These are phyloP conservation scores for Astropecten irregularis DNA, from an alignment of 53 echinoderm and acorn worm species.

Conservation along the genomic window DNA sequence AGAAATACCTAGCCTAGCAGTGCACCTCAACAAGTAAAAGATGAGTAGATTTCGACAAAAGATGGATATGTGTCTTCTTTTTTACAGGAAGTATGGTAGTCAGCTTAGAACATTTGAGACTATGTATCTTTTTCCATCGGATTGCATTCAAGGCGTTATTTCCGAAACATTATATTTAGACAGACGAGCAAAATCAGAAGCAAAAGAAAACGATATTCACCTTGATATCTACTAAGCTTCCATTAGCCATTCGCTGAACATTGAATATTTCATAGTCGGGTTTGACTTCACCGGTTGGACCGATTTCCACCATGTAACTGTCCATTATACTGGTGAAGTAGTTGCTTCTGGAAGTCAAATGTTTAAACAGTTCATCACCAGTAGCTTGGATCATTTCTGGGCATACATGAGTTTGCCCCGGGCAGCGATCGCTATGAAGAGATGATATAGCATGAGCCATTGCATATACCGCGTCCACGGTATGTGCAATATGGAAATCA, in stretches of 20 bases:
- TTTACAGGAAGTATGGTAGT: too few relatives aligned
- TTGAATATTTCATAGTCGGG: constrained; percentile 71
- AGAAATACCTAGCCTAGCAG: too few relatives aligned
- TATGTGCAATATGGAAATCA: constrained; percentile 60
- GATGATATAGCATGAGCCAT: constrained; percentile 61
- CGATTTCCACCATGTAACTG: constrained; percentile 43
- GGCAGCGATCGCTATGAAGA: constrained; percentile 53
- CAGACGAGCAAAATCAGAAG: too few relatives aligned
- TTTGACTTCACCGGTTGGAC: constrained; percentile 57
- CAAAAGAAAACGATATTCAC: too few relatives aligned
- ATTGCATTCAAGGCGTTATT: too few relatives aligned
- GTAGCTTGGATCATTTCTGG: constrained; percentile 50
- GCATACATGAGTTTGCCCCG: constrained; percentile 54
- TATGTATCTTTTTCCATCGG: too few relatives aligned
- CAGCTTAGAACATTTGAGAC: too few relatives aligned
- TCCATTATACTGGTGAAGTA: constrained; percentile 54
- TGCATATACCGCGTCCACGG: constrained; percentile 77
- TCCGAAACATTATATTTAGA: too few relatives aligned
- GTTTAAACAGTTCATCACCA: constrained; percentile 60
- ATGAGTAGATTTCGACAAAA: too few relatives aligned
- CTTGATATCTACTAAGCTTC: constrained; percentile 38
- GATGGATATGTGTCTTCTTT: too few relatives aligned
- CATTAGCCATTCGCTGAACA: constrained; percentile 37
- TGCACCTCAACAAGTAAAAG: too few relatives aligned
- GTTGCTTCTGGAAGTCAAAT: constrained; percentile 15